Conservation (phyloP, 2,797 vertebrate genomes). For the Varecia variegata region DNA sequence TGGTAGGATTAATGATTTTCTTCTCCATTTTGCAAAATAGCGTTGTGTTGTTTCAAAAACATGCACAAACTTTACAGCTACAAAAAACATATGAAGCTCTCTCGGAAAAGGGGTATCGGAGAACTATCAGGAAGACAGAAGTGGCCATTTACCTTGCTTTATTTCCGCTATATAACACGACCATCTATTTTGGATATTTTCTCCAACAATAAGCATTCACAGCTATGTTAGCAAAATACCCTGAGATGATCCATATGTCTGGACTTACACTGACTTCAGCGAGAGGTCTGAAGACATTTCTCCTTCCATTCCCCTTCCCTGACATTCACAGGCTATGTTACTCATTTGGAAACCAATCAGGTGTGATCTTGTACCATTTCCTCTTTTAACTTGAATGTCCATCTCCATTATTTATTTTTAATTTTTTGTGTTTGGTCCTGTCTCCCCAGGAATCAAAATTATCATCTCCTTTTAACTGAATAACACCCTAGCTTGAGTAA, state of each 20-base stretch:
- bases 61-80: background rate
- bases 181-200: background rate
- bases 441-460: conserved; percentile 2
- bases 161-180: background rate
- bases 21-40: conserved; percentile 19
- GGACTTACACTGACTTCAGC: background rate
- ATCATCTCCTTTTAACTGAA: background rate
- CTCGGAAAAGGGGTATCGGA: background rate
- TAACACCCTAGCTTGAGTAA: background rate
- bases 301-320: background rate
- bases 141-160: background rate
- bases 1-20: background rate
- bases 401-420: background rate
- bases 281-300: background rate
- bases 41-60: background rate
- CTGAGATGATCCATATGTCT: background rate
- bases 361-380: background rate
- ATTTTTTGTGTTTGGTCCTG: background rate
- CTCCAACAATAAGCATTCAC: background rate
- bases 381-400: background rate
- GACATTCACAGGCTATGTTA: background rate
- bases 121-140: background rate
- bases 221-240: background rate
- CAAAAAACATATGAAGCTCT: background rate
- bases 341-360: background rate